phyloP scores from a whole-genome alignment of 1,140 invertebrate genomes.

The Neoseiulus cucumeris region DNA sequence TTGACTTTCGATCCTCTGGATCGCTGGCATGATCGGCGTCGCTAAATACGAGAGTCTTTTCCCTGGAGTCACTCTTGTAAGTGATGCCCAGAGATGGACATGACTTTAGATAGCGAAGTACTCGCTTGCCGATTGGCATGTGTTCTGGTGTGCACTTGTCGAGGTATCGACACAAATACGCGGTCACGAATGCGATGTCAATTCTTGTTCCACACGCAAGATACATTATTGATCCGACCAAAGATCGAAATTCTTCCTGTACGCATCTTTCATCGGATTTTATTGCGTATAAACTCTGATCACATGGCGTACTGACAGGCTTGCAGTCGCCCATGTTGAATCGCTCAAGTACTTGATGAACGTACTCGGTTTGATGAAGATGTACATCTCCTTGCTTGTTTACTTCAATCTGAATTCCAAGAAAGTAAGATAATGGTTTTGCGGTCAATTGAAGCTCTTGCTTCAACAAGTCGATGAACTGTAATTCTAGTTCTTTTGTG shows the following conservation, averaged over 20 bases:
- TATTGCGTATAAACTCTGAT: constrained; percentile 17
- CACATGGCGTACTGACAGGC: constrained; percentile 22
- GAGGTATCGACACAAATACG: neutral
- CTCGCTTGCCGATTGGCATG: constrained; percentile 7
- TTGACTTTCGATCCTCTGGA: constrained; percentile 5
- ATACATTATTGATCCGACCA: constrained; percentile 12
- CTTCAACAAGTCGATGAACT: neutral
- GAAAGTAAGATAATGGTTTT: neutral
- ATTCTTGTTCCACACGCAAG: constrained; percentile 11
- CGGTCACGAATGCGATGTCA: constrained; percentile 3
- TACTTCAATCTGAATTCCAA: constrained; percentile 12
- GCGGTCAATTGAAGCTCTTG: constrained; percentile 20
- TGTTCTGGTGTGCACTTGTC: neutral
- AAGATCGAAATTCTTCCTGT: neutral
- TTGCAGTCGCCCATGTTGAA: constrained; percentile 24
- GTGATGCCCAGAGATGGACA: constrained; percentile 5
- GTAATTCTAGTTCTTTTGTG: constrained; percentile 15
- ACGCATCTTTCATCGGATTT: neutral
- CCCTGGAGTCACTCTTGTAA: neutral
- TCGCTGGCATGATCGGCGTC: constrained; percentile 11
- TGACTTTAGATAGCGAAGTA: constrained; percentile 11
- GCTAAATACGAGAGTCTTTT: neutral
- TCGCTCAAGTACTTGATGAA: constrained; percentile 14
- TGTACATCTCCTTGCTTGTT: neutral
- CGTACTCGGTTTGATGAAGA: constrained; percentile 15